A percentile compares a stretch with the other conserved stretches of the same genome.
These are phyloP conservation scores for Drosophila kikkawai DNA, from an alignment of 1,140 invertebrate species.

Conservation along the genomic window DNA sequence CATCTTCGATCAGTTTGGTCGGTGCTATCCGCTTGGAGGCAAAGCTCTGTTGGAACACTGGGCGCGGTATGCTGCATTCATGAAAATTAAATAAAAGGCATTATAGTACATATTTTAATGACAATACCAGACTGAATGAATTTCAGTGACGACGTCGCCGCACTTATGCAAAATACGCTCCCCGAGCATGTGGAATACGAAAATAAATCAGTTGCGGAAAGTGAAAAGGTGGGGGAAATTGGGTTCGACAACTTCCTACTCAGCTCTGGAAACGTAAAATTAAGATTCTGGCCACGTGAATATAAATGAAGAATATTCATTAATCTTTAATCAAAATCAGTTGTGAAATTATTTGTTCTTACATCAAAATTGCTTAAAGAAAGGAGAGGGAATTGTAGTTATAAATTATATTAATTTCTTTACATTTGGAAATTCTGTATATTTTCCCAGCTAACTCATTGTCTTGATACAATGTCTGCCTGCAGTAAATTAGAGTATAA, in stretches of 20 bases:
- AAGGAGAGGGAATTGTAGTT: background rate
- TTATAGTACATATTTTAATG: conserved; percentile 32
- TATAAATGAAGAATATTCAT: conserved; percentile 1
- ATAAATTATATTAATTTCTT: no score
- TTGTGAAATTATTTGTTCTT: conserved; percentile 9
- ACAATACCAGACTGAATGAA: conserved; percentile 26
- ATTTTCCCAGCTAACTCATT: background rate
- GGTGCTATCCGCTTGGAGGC: conserved; percentile 74
- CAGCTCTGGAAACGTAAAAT: conserved; percentile 7
- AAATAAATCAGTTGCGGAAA: conserved; percentile 58
- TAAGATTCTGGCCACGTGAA: background rate
- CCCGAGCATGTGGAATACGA: conserved; percentile 50
- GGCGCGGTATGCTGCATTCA: conserved; percentile 84
- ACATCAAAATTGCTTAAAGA: background rate
- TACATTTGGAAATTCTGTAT: background rate
- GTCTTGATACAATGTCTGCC: background rate
- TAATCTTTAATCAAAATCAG: background rate
- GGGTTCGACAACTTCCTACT: conserved; percentile 28
- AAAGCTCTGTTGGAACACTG: conserved; percentile 85
- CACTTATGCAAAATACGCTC: conserved; percentile 53
- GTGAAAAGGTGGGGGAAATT: conserved; percentile 2
- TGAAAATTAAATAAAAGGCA: conserved; percentile 38
- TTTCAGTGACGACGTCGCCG: background rate
- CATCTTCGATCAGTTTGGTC: conserved; percentile 80
- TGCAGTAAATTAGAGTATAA: conserved; percentile 2